Evolutionary conservation across 2,113 vertebrate genomes (phyloP), one percentile per base, ranked within the genome.

Genomic region (Malurus elegans): DNA sequence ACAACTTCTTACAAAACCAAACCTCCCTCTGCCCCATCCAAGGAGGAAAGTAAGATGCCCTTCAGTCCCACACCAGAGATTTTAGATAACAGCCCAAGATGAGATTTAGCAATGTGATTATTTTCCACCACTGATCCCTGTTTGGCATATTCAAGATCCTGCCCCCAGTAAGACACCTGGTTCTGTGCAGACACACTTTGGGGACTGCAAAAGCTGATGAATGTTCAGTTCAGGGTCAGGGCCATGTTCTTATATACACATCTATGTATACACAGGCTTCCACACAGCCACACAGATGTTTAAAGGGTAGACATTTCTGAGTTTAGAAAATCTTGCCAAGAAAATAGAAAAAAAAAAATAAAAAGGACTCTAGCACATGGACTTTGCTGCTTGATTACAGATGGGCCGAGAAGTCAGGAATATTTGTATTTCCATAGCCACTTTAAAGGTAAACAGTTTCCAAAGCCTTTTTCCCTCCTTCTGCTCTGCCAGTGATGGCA

Each of bases 381-480:
- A 67, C 67, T 87, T 56, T 67, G 29, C 73, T 79, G 73, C 61
- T 89, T 79, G 53, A 89, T 67, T 94, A 82, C 66, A 90, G 88
- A 58, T 16, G 7, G 58, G 73, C 86, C 6, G 13, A 92, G 66
- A 95, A 93, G 86, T 92, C 66, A 64, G 75, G 83, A 91, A 88
- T 90, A 93, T 91, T 96, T 97, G 51, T 95, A 93, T 88, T 96
- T 97, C 92, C 93, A 92, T 18, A 96, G 94, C 64, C 93, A 93
- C 73, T 85, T 94, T 72, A 93, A 96, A 96, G 53, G 78, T 83
- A 92, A 94, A 82, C 45, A 92, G 42, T 85, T 89, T 73, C 94
- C 81, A 84, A 96, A 91, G 79, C 66, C 93, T 93, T 93, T 90
- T 79, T 79, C 79, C 72, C 91, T 56, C 47, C 58, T 86, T 64